phyloP scores from a whole-genome alignment of 35 echinoderm and acorn worm genomes.

The Acanthaster planci region DNA sequence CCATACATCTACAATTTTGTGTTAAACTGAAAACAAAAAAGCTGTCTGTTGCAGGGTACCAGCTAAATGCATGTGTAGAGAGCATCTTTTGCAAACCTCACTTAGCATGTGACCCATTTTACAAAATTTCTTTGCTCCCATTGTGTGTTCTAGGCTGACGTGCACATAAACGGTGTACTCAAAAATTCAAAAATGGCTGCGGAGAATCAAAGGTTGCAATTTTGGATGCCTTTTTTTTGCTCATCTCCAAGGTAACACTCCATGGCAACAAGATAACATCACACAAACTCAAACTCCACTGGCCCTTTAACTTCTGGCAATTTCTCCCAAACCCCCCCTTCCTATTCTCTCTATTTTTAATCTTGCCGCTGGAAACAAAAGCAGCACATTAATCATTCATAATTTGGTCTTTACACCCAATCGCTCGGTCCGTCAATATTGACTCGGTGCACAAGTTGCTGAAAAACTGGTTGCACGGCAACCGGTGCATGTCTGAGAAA shows the following conservation, averaged over 20 bases:
- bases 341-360: background rate
- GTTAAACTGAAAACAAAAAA: no score
- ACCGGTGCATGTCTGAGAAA: background rate
- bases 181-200: no score
- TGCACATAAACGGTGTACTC: no score
- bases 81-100: no score
- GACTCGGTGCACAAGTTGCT: background rate
- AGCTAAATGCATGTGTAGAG: no score
- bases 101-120: no score
- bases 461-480: conserved; percentile 14
- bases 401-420: conserved; percentile 9
- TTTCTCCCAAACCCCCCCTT: background rate
- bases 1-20: no score
- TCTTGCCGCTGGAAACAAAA: background rate
- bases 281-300: background rate
- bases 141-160: no score
- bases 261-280: background rate
- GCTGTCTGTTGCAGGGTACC: no score
- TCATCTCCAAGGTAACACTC: background rate
- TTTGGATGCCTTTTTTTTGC: background rate
- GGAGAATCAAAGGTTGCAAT: background rate
- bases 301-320: background rate
- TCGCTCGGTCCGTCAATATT: conserved; percentile 4
- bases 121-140: no score
- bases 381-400: conserved; percentile 13